Evolutionary conservation across 1,140 invertebrate genomes (phyloP).

Genomic region (Drosophila lacteicornis): DNA sequence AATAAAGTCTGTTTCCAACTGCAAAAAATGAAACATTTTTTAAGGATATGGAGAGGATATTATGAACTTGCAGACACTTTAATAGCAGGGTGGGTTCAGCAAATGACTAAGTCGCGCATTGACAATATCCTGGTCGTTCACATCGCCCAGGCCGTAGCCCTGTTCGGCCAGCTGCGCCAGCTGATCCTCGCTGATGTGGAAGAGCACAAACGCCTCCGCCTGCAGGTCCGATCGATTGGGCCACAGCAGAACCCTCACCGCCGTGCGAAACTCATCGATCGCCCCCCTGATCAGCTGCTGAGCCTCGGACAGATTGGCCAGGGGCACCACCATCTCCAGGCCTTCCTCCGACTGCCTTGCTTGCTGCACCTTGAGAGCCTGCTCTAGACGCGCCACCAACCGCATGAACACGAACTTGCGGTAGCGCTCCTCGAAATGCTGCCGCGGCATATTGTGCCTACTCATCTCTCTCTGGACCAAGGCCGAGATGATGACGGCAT

Average conservation of each 20-base stretch:
- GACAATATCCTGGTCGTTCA: conserved; percentile 13
- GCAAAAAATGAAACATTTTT: not conserved
- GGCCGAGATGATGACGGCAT: conserved; percentile 30
- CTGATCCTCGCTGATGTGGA: conserved; percentile 53
- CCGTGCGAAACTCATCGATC: conserved; percentile 55
- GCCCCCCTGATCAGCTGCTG: conserved; percentile 56
- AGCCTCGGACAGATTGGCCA: conserved; percentile 16
- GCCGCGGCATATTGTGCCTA: conserved; percentile 31
- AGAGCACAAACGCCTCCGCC: conserved; percentile 52
- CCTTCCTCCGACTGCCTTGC: conserved; percentile 4
- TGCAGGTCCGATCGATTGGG: conserved; percentile 53
- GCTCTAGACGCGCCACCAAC: conserved; percentile 57
- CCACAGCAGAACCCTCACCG: conserved; percentile 51
- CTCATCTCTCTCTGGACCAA: conserved; percentile 37
- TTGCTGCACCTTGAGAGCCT: conserved; percentile 51
- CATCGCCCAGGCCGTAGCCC: conserved; percentile 49
- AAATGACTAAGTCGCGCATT: conserved; percentile 43
- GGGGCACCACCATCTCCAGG: not conserved
- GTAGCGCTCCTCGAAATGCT: conserved; percentile 54
- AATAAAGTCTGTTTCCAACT: not conserved
- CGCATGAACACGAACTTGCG: conserved; percentile 64
- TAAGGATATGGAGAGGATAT: too few species aligned
- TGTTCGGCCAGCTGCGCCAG: conserved; percentile 9
- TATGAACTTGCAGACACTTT: not conserved
- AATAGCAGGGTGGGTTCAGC: conserved; percentile 63